These are phyloP conservation scores for Trematocara macrostoma DNA, from an alignment of 2,113 vertebrate genomes.

Conservation along the genomic window DNA sequence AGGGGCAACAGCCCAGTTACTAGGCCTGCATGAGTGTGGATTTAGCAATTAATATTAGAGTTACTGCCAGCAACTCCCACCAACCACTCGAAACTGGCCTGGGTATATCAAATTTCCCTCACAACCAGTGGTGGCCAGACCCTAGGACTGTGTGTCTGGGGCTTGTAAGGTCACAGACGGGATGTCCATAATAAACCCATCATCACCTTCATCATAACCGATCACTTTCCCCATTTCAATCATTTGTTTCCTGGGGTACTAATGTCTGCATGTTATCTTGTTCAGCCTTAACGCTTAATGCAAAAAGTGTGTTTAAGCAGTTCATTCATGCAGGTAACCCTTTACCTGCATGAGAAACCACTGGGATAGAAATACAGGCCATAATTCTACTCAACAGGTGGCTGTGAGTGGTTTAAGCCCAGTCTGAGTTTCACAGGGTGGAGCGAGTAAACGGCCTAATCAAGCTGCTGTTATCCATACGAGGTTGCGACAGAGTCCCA, in stretches of 20 bases:
- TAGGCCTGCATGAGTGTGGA: background rate
- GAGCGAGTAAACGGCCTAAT: constrained; percentile 5
- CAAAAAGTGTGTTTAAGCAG: background rate
- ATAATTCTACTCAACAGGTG: background rate
- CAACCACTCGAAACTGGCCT: background rate
- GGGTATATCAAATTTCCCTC: background rate
- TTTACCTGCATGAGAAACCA: background rate
- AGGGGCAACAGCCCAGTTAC: background rate
- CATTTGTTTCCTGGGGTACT: background rate
- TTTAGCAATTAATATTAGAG: background rate
- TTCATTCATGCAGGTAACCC: background rate
- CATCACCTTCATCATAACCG: background rate
- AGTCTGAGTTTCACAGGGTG: background rate
- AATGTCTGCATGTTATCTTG: background rate
- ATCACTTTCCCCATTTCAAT: background rate
- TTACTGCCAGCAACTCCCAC: background rate
- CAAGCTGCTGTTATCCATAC: constrained; percentile 31
- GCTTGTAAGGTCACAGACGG: background rate
- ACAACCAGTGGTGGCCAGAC: background rate
- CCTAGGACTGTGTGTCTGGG: background rate
- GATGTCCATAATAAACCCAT: background rate
- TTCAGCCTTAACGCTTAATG: background rate
- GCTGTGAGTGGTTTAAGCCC: background rate
- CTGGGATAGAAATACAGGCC: background rate
- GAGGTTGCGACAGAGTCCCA: constrained; percentile 36